Evolutionary conservation across 2,797 vertebrate genomes (phyloP).

Genomic region (Tolypeutes matacus): DNA sequence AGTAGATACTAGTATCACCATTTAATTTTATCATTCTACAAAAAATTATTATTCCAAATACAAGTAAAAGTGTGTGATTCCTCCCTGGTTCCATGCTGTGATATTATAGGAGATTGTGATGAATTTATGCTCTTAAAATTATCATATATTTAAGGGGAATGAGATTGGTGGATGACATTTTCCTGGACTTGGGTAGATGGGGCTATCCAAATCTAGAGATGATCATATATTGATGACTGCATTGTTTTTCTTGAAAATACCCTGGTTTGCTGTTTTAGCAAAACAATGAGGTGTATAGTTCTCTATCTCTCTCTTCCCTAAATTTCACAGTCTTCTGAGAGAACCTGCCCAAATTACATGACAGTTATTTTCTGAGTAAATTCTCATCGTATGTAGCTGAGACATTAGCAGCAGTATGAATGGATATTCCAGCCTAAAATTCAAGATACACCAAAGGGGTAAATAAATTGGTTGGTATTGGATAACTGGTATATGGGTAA

Average conservation of each 20-base stretch:
- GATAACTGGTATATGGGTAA: not conserved
- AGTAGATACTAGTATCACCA: too few relatives aligned
- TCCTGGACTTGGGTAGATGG: not conserved
- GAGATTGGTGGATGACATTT: not conserved
- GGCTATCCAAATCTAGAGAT: not conserved
- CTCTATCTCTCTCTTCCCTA: not conserved
- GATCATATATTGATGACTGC: not conserved
- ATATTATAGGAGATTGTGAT: too few relatives aligned
- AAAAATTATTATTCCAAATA: too few relatives aligned
- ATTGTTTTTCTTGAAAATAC: not conserved
- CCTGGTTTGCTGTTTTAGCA: not conserved
- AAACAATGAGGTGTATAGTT: not conserved
- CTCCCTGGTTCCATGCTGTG: not conserved
- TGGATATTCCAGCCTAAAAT: not conserved
- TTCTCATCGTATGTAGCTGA: not conserved
- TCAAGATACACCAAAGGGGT: not conserved
- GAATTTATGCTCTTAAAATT: too few relatives aligned
- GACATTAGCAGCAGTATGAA: not conserved
- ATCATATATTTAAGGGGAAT: not conserved
- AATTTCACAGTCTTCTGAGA: not conserved
- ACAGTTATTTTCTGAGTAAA: not conserved
- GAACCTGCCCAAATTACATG: not conserved
- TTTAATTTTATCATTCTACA: too few relatives aligned
- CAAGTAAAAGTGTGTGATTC: not conserved
- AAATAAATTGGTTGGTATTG: not conserved